A percentile compares a stretch with the other conserved stretches of the same genome.
phyloP scores from a whole-genome alignment of 2,888 invertebrate species.

The Drosophila phalerata region DNA sequence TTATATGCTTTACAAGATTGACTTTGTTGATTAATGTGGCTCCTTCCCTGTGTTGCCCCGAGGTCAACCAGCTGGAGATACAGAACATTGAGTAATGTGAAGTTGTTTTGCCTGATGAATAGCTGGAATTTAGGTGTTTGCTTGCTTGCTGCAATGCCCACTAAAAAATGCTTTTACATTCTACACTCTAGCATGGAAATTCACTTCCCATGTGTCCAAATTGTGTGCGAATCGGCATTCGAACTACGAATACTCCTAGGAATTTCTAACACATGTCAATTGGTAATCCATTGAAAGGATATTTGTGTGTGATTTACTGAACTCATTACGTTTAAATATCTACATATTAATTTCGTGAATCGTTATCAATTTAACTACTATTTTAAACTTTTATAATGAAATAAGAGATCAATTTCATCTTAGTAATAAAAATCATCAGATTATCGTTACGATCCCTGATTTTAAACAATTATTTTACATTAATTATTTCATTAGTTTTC shows the following conservation, averaged over 20 bases:
- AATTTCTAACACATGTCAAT: constrained; percentile 6
- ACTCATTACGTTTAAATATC: neutral
- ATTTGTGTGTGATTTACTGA: neutral
- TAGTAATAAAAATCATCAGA: neutral
- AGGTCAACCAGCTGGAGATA: constrained; percentile 40
- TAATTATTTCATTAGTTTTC: constrained; percentile 4
- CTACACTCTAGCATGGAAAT: constrained; percentile 12
- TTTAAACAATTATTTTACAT: neutral
- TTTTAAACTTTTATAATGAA: too few species aligned
- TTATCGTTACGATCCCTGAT: neutral
- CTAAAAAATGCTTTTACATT: constrained; percentile 24
- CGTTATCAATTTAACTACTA: too few species aligned
- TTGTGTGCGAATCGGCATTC: constrained; percentile 1
- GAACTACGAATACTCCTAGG: neutral
- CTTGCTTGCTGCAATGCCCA: neutral
- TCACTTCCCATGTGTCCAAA: neutral
- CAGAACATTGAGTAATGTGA: constrained; percentile 36
- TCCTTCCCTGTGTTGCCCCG: constrained; percentile 20
- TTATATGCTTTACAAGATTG: constrained; percentile 62
- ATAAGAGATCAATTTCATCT: too few species aligned
- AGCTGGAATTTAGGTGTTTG: constrained; percentile 26
- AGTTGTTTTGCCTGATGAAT: constrained; percentile 51
- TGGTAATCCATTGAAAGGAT: neutral
- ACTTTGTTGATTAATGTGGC: constrained; percentile 69
- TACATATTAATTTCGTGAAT: neutral